Percentiles rank a stretch among this genome's conserved stretches.
Conservation (phyloP, 1,140 invertebrate genomes). For the Lordiphosa collinella region DNA sequence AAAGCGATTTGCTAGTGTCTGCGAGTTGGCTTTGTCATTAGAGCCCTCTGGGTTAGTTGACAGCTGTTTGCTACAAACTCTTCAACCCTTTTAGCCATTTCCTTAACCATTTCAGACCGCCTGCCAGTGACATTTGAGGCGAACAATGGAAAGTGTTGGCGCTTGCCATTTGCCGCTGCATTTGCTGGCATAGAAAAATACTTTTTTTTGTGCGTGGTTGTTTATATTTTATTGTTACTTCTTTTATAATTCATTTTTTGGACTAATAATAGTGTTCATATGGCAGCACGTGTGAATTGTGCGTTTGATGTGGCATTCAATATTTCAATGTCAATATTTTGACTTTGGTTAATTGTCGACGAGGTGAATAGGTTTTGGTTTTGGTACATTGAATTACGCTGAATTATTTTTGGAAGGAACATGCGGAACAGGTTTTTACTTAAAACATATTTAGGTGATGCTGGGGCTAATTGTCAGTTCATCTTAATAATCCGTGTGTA, state of each 20-base stretch:
- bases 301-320: constrained; percentile 42
- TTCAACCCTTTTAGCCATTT: constrained; percentile 15
- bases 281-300: constrained; percentile 39
- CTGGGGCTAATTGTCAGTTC: too few relatives aligned
- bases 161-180: constrained; percentile 19
- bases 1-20: constrained; percentile 41
- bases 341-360: constrained; percentile 13
- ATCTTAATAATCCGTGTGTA: too few relatives aligned
- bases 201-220: constrained; percentile 28
- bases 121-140: constrained; percentile 27
- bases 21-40: constrained; percentile 20
- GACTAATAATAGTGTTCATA: not conserved
- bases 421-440: too few relatives aligned
- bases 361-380: not conserved
- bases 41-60: constrained; percentile 6
- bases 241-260: constrained; percentile 10
- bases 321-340: constrained; percentile 72
- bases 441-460: too few relatives aligned
- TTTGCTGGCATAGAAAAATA: constrained; percentile 17
- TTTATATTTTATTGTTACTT: constrained; percentile 22
- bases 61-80: constrained; percentile 30
- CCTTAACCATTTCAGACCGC: not conserved
- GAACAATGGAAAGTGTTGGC: not conserved
- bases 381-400: not conserved
- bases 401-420: too few relatives aligned